These are phyloP conservation scores for Athalia cordata DNA, from an alignment of 2,888 invertebrate genomes.

Conservation along the genomic window DNA sequence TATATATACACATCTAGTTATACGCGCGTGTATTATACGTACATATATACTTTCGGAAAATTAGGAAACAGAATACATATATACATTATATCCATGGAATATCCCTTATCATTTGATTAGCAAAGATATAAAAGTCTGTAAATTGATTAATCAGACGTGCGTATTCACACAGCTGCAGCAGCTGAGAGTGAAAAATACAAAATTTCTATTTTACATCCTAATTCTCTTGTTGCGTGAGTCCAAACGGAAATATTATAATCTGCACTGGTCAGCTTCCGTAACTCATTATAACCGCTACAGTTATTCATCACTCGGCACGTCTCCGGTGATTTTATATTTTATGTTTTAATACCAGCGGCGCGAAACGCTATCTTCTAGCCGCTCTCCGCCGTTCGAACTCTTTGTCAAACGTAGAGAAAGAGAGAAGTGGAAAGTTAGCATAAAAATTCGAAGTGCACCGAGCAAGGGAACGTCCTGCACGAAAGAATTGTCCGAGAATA, in stretches of 20 bases:
- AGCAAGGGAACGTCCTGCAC: neutral
- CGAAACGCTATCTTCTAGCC: neutral
- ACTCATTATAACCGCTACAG: conserved; percentile 29
- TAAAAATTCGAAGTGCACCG: conserved; percentile 4
- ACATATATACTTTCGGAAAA: neutral
- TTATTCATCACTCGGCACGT: conserved; percentile 24
- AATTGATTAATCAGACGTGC: neutral
- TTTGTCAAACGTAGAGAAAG: neutral
- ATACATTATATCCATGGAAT: neutral
- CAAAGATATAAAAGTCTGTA: neutral
- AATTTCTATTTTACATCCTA: neutral
- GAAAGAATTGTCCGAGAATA: neutral
- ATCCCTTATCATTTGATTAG: neutral
- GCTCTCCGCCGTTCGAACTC: neutral
- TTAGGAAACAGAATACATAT: neutral
- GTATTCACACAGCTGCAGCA: no score
- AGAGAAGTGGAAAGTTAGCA: neutral
- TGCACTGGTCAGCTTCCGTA: conserved; percentile 28
- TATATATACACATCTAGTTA: neutral
- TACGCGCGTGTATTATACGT: no score
- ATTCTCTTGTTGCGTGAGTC: neutral
- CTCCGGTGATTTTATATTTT: conserved; percentile 5
- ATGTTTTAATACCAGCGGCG: conserved; percentile 8
- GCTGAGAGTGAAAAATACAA: neutral
- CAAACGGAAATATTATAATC: conserved; percentile 19